Conservation (phyloP, 2,797 vertebrate species). For the Notoglanidium macrostoma region DNA sequence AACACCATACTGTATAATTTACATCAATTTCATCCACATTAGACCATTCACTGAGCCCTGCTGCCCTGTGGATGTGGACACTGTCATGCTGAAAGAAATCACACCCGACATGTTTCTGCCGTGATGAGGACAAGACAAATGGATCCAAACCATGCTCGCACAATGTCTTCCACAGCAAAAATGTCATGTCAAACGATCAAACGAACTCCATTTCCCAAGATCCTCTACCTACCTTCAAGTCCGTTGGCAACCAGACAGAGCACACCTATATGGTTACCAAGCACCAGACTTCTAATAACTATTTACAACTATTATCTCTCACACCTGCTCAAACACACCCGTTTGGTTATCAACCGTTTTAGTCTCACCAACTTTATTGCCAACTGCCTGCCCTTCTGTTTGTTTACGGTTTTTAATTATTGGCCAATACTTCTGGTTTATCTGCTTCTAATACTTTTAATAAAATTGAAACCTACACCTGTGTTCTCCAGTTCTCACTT, state of each 20-base stretch:
- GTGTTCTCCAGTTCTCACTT: background rate
- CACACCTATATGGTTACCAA: background rate
- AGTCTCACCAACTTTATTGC: background rate
- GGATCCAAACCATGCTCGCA: background rate
- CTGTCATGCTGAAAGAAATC: background rate
- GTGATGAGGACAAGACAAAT: background rate
- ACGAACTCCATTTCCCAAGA: background rate
- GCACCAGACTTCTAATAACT: background rate
- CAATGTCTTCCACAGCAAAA: background rate
- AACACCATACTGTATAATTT: background rate
- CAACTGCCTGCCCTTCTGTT: background rate
- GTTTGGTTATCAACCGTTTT: background rate
- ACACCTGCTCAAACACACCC: background rate
- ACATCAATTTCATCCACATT: background rate
- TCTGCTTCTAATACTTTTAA: background rate
- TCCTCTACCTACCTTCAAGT: background rate
- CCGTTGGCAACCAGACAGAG: background rate
- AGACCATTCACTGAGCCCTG: background rate
- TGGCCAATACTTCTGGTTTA: background rate
- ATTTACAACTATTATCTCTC: background rate
- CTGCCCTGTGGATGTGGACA: background rate
- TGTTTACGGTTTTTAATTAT: background rate
- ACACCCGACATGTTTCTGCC: background rate
- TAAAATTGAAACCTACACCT: background rate
- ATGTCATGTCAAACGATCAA: background rate